phyloP scores from a whole-genome alignment of 2,888 invertebrate species.

The Auanema sp. region DNA sequence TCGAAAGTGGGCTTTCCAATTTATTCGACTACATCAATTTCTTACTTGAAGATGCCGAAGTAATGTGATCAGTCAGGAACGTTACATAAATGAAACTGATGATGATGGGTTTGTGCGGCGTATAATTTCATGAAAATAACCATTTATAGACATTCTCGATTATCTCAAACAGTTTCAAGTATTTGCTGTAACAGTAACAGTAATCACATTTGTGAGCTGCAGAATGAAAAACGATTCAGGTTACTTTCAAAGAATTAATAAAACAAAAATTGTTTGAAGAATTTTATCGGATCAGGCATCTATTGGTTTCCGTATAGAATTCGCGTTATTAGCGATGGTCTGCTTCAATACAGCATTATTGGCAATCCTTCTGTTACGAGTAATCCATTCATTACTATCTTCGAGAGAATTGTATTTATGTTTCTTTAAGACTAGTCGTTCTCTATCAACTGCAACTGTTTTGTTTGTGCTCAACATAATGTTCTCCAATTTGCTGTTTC shows the following conservation, averaged over 20 bases:
- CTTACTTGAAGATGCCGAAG: conserved; percentile 25
- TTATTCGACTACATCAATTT: conserved; percentile 1
- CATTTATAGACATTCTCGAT: not conserved
- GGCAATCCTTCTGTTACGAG: conserved; percentile 41
- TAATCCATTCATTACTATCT: too few species aligned
- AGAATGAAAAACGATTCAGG: conserved; percentile 31
- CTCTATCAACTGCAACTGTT: conserved; percentile 61
- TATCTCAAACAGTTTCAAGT: conserved; percentile 4
- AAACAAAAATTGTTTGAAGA: conserved; percentile 20
- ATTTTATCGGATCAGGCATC: conserved; percentile 45
- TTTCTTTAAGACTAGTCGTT: conserved; percentile 43
- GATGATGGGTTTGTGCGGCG: conserved; percentile 19
- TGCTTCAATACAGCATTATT: conserved; percentile 53
- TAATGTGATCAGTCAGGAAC: conserved; percentile 19
- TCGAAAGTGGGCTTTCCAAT: conserved; percentile 9
- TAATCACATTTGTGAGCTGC: conserved; percentile 38
- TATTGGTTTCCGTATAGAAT: conserved; percentile 50
- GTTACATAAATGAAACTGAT: conserved; percentile 22
- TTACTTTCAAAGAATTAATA: conserved; percentile 7
- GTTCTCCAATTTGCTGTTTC: conserved; percentile 60
- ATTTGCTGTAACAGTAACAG: conserved; percentile 21
- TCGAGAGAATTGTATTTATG: too few species aligned
- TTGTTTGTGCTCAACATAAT: conserved; percentile 52
- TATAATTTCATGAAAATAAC: not conserved
- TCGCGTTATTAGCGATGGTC: conserved; percentile 45